Evolutionary conservation across 2,797 vertebrate species (phyloP).

Genomic region (Syncerus caffer): DNA sequence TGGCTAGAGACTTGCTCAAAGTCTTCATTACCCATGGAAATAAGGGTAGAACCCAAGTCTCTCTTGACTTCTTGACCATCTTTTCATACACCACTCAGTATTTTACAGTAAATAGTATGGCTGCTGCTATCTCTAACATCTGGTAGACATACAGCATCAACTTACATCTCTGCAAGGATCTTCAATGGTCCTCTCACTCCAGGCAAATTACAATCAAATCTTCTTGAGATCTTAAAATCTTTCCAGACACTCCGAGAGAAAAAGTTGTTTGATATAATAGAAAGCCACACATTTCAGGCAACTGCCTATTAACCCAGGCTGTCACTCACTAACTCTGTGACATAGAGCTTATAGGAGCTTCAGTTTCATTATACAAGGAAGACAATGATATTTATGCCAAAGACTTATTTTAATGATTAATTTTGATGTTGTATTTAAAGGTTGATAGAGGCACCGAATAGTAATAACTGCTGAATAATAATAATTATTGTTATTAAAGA

Average conservation of each 20-base stretch:
- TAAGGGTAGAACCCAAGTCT: background rate
- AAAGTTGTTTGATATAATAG: background rate
- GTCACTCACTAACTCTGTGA: background rate
- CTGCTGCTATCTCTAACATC: background rate
- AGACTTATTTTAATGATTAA: background rate
- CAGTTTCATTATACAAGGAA: background rate
- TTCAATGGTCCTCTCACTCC: background rate
- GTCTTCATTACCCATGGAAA: background rate
- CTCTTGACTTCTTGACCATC: background rate
- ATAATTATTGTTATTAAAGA: background rate
- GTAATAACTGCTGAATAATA: background rate
- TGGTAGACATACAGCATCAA: background rate
- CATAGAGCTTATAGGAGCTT: background rate
- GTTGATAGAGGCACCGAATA: background rate
- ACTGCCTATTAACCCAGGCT: background rate
- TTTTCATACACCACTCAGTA: background rate
- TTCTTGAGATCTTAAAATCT: background rate
- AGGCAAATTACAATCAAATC: background rate
- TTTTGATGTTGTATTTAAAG: background rate
- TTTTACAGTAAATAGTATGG: background rate
- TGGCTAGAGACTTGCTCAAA: background rate
- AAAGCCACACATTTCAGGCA: background rate
- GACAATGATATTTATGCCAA: background rate
- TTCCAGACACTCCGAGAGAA: background rate
- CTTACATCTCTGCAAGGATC: background rate